These are phyloP conservation scores for Poecile atricapillus DNA, from an alignment of 2,113 vertebrate species.

Conservation along the genomic window DNA sequence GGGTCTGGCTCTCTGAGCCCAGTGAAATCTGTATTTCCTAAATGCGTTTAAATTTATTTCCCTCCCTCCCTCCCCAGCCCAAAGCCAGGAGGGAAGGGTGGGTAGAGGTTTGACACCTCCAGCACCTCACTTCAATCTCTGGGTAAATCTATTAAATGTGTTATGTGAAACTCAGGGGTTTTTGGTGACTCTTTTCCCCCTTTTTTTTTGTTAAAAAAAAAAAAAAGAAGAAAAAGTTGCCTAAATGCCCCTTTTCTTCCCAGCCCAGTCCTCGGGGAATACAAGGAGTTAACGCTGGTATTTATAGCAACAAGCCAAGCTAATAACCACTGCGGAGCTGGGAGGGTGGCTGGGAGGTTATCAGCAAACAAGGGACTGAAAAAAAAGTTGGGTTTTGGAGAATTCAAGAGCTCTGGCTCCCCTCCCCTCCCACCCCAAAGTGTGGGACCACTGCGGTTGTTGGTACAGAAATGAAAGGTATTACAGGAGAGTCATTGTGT, in stretches of 20 bases:
- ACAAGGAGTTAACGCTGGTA: slow-evolving; percentile 39
- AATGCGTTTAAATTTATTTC: background rate
- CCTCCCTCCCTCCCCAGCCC: no score
- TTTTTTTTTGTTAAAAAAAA: background rate
- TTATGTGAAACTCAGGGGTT: background rate
- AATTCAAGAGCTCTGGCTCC: background rate
- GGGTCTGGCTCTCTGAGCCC: background rate
- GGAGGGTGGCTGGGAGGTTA: slow-evolving; percentile 30
- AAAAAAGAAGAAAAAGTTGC: background rate
- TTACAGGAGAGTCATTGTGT: slow-evolving; percentile 50
- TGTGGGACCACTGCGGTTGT: background rate
- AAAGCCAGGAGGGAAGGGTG: background rate
- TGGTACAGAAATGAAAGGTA: slow-evolving; percentile 30
- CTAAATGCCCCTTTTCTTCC: slow-evolving; percentile 14
- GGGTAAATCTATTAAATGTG: background rate
- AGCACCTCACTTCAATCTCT: background rate
- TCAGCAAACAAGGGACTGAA: background rate
- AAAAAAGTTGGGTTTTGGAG: background rate
- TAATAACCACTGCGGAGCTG: slow-evolving; percentile 45
- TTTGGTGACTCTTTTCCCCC: no score
- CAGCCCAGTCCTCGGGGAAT: background rate
- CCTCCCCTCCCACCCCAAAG: background rate
- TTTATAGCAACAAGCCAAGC: slow-evolving; percentile 52
- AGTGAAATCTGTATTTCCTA: background rate
- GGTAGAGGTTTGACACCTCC: background rate